A percentile compares a stretch with the other conserved stretches of the same genome.
phyloP scores from a whole-genome alignment of 2,888 invertebrate genomes.

The Agriotes lineatus region DNA sequence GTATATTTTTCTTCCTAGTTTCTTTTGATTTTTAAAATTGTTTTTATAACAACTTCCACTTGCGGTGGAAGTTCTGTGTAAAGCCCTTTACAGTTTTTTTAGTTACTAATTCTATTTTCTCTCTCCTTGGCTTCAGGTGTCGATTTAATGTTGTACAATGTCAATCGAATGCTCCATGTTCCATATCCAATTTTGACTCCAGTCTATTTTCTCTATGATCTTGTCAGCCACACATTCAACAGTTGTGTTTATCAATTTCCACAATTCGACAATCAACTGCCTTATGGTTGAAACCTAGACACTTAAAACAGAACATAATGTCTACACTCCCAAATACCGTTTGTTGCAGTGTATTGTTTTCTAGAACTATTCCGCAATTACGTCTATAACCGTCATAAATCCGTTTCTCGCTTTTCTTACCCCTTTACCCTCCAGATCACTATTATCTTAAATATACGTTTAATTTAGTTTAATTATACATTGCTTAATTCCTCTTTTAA shows the following conservation, averaged over 20 bases:
- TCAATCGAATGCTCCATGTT: no score
- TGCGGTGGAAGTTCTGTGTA: no score
- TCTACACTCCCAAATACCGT: neutral
- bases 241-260: neutral
- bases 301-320: neutral
- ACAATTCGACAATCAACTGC: neutral
- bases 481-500: neutral
- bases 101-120: slow-evolving; percentile 1
- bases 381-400: slow-evolving; percentile 1
- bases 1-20: no score
- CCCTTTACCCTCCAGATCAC: neutral
- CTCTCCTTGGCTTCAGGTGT: neutral
- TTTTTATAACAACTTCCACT: no score
- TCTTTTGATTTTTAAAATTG: no score
- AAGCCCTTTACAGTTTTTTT: neutral
- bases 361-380: neutral
- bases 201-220: neutral
- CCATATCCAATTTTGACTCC: no score
- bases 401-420: neutral
- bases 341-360: neutral
- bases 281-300: slow-evolving; percentile 1
- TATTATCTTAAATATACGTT: neutral
- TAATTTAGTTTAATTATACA: neutral
- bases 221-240: neutral
- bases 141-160: no score